A percentile compares a stretch with the other conserved stretches of the same genome.
phyloP scores from a whole-genome alignment of 2,113 vertebrate species.

The Fulica atra region DNA sequence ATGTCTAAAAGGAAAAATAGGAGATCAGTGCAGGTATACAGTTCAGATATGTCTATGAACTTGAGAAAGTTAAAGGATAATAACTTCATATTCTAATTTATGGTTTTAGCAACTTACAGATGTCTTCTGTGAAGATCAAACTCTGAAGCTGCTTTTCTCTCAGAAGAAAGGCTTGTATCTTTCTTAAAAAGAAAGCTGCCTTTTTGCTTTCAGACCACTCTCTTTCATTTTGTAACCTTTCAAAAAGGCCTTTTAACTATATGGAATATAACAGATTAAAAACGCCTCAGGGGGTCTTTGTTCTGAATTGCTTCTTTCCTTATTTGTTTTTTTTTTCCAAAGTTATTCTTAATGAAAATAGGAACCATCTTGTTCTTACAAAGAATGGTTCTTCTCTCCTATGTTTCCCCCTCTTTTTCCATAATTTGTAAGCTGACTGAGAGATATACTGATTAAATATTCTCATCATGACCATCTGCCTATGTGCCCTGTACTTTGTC shows the following conservation, averaged over 20 bases:
- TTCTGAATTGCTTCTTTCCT: slow-evolving; percentile 41
- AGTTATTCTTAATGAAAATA: slow-evolving; percentile 56
- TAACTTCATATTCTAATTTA: slow-evolving; percentile 15
- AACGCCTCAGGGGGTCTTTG: slow-evolving; percentile 50
- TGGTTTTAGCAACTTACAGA: not conserved
- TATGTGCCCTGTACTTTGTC: slow-evolving; percentile 57
- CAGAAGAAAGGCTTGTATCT: slow-evolving; percentile 52
- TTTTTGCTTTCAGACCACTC: slow-evolving; percentile 55
- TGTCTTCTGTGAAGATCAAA: slow-evolving; percentile 46
- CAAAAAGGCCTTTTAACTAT: slow-evolving; percentile 19
- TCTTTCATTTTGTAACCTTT: slow-evolving; percentile 65
- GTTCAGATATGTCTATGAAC: not conserved
- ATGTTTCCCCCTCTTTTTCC: not conserved
- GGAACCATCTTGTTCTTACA: slow-evolving; percentile 23
- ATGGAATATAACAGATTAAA: slow-evolving; percentile 62
- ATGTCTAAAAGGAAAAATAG: not conserved
- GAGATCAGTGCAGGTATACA: not conserved
- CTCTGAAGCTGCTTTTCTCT: slow-evolving; percentile 13
- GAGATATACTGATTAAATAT: slow-evolving; percentile 62
- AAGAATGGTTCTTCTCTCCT: slow-evolving; percentile 1
- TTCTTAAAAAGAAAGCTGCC: slow-evolving; percentile 27
- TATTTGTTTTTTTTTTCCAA: not conserved
- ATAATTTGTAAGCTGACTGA: slow-evolving; percentile 2
- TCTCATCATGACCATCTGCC: slow-evolving; percentile 28
- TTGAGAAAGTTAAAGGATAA: not conserved